Percentiles rank a stretch among this genome's conserved stretches.
phyloP scores from a whole-genome alignment of 2,113 vertebrate genomes.

The Zingel zingel region DNA sequence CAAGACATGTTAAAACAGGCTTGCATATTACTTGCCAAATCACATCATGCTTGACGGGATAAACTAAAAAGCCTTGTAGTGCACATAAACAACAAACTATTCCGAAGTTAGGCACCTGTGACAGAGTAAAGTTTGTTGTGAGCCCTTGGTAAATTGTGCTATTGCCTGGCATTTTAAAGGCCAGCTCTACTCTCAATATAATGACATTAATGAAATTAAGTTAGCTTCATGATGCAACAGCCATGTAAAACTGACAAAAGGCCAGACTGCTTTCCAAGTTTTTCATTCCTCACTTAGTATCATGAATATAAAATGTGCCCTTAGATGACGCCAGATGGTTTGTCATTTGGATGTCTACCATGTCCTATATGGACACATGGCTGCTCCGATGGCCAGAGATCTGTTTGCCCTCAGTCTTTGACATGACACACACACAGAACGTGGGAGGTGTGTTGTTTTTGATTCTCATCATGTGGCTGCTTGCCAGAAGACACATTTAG shows the following conservation, averaged over 20 bases:
- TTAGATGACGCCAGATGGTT: conserved; percentile 67
- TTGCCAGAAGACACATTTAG: too few relatives aligned
- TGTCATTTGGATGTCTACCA: conserved; percentile 69
- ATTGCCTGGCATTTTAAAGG: conserved; percentile 12
- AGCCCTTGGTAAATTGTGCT: background rate
- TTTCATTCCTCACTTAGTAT: conserved; percentile 18
- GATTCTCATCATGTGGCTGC: too few relatives aligned
- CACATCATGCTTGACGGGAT: background rate
- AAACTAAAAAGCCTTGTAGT: background rate
- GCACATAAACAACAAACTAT: background rate
- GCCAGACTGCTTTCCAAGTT: background rate
- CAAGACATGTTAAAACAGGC: background rate
- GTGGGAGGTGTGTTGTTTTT: too few relatives aligned
- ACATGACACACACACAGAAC: conserved; percentile 14
- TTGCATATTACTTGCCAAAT: conserved; percentile 11
- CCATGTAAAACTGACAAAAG: background rate
- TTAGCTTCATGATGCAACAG: background rate
- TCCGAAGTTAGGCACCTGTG: background rate
- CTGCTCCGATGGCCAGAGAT: conserved; percentile 67
- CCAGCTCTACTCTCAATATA: background rate
- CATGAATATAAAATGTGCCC: conserved; percentile 34
- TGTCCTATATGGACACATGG: conserved; percentile 79
- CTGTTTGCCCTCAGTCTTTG: conserved; percentile 61
- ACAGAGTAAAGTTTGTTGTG: background rate
- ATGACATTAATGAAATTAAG: conserved; percentile 1